These are phyloP conservation scores for Artibeus lituratus DNA, from an alignment of 2,797 vertebrate species.

Conservation along the genomic window DNA sequence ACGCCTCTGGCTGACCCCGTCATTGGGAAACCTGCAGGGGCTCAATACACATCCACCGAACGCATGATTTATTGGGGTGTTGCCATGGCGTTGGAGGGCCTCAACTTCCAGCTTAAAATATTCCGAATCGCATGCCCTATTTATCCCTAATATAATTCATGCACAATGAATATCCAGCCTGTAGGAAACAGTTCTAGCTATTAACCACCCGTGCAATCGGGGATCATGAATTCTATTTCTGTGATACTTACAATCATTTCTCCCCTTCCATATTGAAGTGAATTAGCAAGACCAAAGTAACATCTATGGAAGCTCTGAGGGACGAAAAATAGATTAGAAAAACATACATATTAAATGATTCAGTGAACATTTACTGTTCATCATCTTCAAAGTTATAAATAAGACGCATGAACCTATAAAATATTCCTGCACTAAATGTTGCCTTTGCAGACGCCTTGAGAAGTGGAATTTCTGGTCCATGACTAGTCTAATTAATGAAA, in stretches of 20 bases:
- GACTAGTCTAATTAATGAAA: conserved; percentile 12
- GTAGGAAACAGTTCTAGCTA: conserved; percentile 9
- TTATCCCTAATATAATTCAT: not conserved
- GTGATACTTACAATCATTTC: conserved; percentile 17
- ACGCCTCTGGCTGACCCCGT: not conserved
- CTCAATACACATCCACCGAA: conserved; percentile 23
- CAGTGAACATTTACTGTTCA: not conserved
- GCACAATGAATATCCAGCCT: not conserved
- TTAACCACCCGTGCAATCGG: conserved; percentile 11
- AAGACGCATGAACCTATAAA: conserved; percentile 1
- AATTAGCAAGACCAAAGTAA: conserved; percentile 39
- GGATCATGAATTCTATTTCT: not conserved
- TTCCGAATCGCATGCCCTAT: not conserved
- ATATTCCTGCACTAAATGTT: not conserved
- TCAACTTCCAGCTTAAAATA: conserved; percentile 48
- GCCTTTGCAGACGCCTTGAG: not conserved
- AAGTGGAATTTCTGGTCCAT: not conserved
- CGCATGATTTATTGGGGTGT: conserved; percentile 16
- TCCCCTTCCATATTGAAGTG: not conserved
- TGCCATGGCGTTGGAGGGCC: not conserved
- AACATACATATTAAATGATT: not conserved
- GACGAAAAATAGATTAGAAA: conserved; percentile 15
- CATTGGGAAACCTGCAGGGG: conserved; percentile 28
- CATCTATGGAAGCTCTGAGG: not conserved
- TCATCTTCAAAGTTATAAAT: not conserved